Evolutionary conservation across 1,140 invertebrate genomes (phyloP).

Genomic region (Conus betulinus): DNA sequence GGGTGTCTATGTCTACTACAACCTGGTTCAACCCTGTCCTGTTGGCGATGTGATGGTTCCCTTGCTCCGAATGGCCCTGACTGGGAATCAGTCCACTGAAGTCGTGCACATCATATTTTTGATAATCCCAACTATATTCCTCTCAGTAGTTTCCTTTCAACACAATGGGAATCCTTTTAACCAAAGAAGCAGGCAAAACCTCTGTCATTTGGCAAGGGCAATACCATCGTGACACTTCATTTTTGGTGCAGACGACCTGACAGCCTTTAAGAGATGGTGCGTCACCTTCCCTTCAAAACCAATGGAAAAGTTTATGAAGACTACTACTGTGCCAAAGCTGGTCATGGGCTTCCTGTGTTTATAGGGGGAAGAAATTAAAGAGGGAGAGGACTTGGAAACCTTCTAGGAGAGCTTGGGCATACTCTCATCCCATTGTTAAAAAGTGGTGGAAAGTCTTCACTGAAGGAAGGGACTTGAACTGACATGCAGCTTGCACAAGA

Average conservation of each 20-base stretch:
- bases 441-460: not conserved
- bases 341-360: slow-evolving; percentile 21
- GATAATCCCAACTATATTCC: too few species aligned
- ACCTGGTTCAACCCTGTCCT: too few species aligned
- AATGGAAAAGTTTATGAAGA: slow-evolving; percentile 2
- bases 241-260: slow-evolving; percentile 3
- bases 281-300: too few species aligned
- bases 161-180: slow-evolving; percentile 25
- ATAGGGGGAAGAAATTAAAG: not conserved
- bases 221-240: slow-evolving; percentile 21
- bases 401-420: not conserved
- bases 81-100: too few species aligned
- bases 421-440: not conserved
- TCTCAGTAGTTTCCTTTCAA: slow-evolving; percentile 2
- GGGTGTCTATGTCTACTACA: too few species aligned
- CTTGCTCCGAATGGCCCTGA: too few species aligned
- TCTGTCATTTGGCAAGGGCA: slow-evolving; percentile 1
- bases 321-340: not conserved
- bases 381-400: slow-evolving; percentile 2
- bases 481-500: not conserved
- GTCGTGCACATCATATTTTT: too few species aligned
- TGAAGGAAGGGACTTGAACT: not conserved
- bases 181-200: slow-evolving; percentile 26
- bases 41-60: too few species aligned
- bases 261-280: too few species aligned